Evolutionary conservation across 2,888 invertebrate genomes (phyloP), one percentile per base, ranked within the genome.

Genomic region (Lasioglossum figueresi): DNA sequence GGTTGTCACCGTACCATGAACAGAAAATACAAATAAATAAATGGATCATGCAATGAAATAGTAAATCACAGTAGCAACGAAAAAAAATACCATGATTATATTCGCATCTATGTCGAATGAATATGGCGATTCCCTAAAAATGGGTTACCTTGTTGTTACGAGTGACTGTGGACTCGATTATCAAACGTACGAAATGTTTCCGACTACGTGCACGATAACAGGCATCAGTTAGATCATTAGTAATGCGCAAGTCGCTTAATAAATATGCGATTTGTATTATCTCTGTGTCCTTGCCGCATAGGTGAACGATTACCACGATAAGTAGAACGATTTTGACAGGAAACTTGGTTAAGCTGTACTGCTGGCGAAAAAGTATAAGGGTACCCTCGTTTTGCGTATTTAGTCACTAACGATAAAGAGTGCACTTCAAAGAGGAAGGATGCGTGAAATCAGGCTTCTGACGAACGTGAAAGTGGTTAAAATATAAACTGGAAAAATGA

Each of bases 401-500:
- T 70, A 31, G 23, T 68, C 19, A 23, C 37, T 59, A 56, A 16
- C 78, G 52, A 73, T 68, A 76, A 43, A 14, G n/a, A 70, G 59
- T 14, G 37, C 27, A 52, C 14, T 72, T 23, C 12, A 31, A 63
- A 45, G 4, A 43, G 31, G 63, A 75, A 84, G 52, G 34, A 88
- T 82, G 80, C 37, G 4, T 31, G 45, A 77, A 48, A 43, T 43
- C 48, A 37, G 19, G 52, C 76, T 70, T 68, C 27, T 81, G 80
- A 83, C 70, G 48, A 81, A 63, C 45, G 78, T 72, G 48, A 81
- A 71, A 73, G 43, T 71, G 52, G 19, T 14, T 27, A 23, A 59
- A 71, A 63, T 68, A 48, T 79, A 73, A 79, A 31, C 5, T 8
- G 48, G 48, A 45, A 88, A 88, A 80, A 97, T 97, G 97, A 97